Conservation (phyloP, 2,888 invertebrate species). For the Tromatobia lineatoria region DNA sequence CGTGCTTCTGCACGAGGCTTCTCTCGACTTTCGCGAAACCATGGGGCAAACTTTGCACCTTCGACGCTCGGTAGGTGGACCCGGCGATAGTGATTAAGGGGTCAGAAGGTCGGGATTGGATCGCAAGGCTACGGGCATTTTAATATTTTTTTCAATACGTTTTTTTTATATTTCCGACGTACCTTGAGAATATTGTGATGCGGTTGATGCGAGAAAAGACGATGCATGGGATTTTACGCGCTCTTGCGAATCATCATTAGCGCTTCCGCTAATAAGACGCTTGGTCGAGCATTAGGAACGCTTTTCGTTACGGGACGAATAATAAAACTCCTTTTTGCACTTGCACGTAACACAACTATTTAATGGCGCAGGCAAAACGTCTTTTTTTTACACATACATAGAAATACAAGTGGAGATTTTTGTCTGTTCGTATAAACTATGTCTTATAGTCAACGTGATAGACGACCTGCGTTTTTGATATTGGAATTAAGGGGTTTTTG, state of each 20-base stretch:
- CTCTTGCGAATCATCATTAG: slow-evolving; percentile 12
- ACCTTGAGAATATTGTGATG: not conserved
- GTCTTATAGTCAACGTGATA: slow-evolving; percentile 11
- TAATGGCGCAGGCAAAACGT: slow-evolving; percentile 33
- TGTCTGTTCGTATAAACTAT: slow-evolving; percentile 5
- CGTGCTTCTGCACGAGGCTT: slow-evolving; percentile 59
- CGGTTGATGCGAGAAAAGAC: slow-evolving; percentile 17
- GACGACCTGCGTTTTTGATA: not conserved
- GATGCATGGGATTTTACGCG: slow-evolving; percentile 4
- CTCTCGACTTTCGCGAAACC: slow-evolving; percentile 45
- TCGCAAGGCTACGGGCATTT: slow-evolving; percentile 44
- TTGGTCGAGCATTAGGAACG: not conserved
- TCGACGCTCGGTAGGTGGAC: slow-evolving; percentile 29
- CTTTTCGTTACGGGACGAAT: not conserved
- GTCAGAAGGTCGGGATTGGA: slow-evolving; percentile 63
- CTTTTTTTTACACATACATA: slow-evolving; percentile 14
- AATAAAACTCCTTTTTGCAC: not conserved
- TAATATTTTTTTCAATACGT: not conserved
- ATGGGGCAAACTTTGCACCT: slow-evolving; percentile 37
- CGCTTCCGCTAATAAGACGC: slow-evolving; percentile 6
- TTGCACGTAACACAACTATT: slow-evolving; percentile 17
- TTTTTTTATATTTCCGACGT: not conserved
- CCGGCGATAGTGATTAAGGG: slow-evolving; percentile 53
- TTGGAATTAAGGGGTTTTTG: not conserved
- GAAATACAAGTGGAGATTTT: slow-evolving; percentile 14